Evolutionary conservation across 2,797 vertebrate genomes (phyloP), one percentile per base, ranked within the genome.

Genomic region (Meda fulgida): DNA sequence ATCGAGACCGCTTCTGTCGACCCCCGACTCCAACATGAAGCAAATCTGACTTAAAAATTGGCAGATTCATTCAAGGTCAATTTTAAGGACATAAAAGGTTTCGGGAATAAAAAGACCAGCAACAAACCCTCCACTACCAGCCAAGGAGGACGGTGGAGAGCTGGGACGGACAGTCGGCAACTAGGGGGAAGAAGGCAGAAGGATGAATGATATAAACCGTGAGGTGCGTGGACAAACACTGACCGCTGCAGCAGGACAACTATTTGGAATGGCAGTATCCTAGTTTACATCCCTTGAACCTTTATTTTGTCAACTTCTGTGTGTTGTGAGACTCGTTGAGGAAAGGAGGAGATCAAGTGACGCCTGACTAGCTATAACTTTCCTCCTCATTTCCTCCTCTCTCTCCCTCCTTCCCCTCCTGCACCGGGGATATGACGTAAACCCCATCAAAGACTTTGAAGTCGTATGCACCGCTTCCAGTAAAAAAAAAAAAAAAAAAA

Each of bases 391-490:
- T 18, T 31, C 34, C 26, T 69, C 31, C 29, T 29, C 51, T 48
- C 78, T 51, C 55, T 78, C 69, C 31, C 63, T 81, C 81, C 4
- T 23, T 38, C 84, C 75, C 60, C 46, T 81, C 60, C 73, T 29
- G 18, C 55, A 55, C 53, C 65, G 72, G 67, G 79, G 53, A 72
- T 8, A 75, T 70, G 55, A 46, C 5, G 21, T 40, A 26, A 16
- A 67, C 88, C 90, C 38, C 66, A 23, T 88, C 88, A 90, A 86
- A 92, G 89, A 93, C 85, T 89, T 93, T 86, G 38, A 82, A 88
- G 78, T 79, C 72, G 86, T 87, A 91, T 92, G 90, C 92, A 92
- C 93, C 77, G 92, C 91, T 93, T 93, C 91, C 89, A 89, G 90
- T 93, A 91, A 90, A 88, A 43, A 16, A 3, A 13, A 48, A 4